Percentiles rank a stretch among this genome's conserved stretches.
These are phyloP conservation scores for Otus scops DNA, from an alignment of 2,797 vertebrate species.

Conservation along the genomic window DNA sequence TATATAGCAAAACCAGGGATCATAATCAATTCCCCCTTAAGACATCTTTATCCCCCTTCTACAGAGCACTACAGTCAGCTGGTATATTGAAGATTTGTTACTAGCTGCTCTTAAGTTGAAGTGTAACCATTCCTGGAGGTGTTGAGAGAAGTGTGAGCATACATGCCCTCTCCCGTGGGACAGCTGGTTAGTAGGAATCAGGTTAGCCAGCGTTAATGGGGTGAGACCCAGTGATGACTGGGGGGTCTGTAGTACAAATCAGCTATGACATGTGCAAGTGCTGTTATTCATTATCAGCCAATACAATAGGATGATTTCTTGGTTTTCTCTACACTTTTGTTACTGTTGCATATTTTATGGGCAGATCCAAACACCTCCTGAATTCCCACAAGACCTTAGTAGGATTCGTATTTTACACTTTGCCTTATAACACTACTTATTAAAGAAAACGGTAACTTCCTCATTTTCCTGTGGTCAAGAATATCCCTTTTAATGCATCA, in stretches of 20 bases:
- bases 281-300: fast-evolving
- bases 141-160: neutral
- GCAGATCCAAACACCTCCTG: neutral
- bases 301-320: neutral
- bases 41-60: neutral
- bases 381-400: neutral
- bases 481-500: neutral
- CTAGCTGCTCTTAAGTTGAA: neutral
- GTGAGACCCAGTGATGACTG: neutral
- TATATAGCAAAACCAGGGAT: neutral
- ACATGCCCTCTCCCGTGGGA: neutral
- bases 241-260: neutral
- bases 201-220: neutral
- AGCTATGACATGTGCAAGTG: neutral
- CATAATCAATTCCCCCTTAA: neutral
- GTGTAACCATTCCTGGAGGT: neutral
- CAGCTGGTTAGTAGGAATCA: neutral
- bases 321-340: neutral
- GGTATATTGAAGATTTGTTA: neutral
- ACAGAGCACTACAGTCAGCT: neutral
- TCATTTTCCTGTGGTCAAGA: neutral
- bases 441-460: neutral
- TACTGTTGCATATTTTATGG: neutral
- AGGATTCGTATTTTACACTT: neutral
- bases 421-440: neutral